A percentile compares a stretch with the other conserved stretches of the same genome.
Evolutionary conservation across 2,113 vertebrate species (phyloP).

Genomic region (Strix uralensis): DNA sequence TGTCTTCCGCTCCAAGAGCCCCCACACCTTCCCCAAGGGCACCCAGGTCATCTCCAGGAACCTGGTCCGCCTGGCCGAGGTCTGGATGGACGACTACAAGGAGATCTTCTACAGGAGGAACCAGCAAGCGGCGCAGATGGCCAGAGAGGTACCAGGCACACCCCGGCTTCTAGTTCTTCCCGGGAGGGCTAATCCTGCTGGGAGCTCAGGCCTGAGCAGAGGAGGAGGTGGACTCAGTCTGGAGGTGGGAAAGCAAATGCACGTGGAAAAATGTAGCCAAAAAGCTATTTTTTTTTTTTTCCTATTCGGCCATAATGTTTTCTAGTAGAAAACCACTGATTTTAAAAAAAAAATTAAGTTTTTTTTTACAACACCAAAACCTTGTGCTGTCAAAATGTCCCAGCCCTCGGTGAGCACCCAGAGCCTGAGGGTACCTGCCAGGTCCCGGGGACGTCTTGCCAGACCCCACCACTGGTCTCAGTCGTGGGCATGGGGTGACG

Average conservation of each 20-base stretch:
- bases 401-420: accelerated
- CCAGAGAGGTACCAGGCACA: constrained; percentile 72
- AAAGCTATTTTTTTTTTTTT: background rate
- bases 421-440: too few species aligned
- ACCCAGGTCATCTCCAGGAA: constrained; percentile 92
- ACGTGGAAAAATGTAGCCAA: background rate
- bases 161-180: accelerated
- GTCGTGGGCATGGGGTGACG: accelerated
- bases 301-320: background rate
- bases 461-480: accelerated
- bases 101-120: constrained; percentile 91
- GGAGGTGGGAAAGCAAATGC: background rate
- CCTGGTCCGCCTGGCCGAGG: constrained; percentile 94
- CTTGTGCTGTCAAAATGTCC: background rate
- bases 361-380: too few species aligned
- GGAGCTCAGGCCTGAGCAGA: background rate
- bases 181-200: background rate
- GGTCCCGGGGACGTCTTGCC: background rate
- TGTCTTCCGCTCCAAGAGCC: constrained; percentile 95
- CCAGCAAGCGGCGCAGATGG: constrained; percentile 85
- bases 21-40: constrained; percentile 95
- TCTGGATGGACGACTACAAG: constrained; percentile 96
- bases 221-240: background rate
- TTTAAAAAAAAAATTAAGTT: background rate
- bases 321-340: background rate